phyloP scores from a whole-genome alignment of 1,140 invertebrate genomes.

The Platorchestia sp. region DNA sequence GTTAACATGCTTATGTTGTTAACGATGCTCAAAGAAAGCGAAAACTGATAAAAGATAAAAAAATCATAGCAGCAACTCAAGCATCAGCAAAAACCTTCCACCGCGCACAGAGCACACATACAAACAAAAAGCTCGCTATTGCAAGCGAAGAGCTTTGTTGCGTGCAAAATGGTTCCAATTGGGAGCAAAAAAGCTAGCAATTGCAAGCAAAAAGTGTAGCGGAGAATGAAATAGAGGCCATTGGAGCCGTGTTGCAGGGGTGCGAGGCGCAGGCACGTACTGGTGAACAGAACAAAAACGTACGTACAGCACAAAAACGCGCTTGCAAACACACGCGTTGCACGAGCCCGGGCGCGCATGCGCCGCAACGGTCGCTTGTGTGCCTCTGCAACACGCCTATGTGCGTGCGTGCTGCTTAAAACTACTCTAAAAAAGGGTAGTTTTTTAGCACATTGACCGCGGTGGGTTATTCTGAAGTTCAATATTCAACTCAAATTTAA shows the following conservation, averaged over 20 bases:
- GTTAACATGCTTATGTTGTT: not conserved
- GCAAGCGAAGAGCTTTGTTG: not conserved
- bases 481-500: too few species aligned
- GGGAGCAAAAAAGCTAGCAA: not conserved
- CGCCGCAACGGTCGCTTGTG: not conserved
- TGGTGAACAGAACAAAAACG: not conserved
- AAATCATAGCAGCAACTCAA: not conserved
- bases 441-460: too few species aligned
- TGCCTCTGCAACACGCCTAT: too few species aligned
- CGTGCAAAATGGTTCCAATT: not conserved
- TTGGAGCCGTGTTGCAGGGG: slow-evolving; percentile 7
- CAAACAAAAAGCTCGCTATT: not conserved
- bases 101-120: not conserved
- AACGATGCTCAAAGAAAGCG: not conserved
- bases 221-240: not conserved
- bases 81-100: not conserved
- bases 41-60: not conserved
- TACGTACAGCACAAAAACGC: not conserved
- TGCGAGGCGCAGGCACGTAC: not conserved
- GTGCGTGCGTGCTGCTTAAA: too few species aligned
- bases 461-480: too few species aligned
- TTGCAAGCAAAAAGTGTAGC: not conserved
- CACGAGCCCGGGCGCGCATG: not conserved
- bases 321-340: slow-evolving; percentile 27
- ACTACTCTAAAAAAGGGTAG: too few species aligned